Percentiles rank a stretch among this genome's conserved stretches.
phyloP scores from a whole-genome alignment of 1,140 invertebrate genomes.

The Pogonognathellus flavescens region DNA sequence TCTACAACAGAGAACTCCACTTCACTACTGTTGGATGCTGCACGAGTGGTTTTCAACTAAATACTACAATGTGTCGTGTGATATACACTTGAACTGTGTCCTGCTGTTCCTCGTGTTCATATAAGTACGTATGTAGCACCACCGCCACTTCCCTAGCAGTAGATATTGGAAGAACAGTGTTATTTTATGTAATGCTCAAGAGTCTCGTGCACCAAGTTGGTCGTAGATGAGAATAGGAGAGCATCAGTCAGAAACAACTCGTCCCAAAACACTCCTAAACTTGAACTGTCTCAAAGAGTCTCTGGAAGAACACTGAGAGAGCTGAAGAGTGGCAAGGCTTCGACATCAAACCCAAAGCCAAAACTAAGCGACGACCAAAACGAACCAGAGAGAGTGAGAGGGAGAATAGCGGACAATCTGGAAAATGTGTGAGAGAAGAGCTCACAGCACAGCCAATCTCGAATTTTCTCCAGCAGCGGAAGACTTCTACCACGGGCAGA shows the following conservation, averaged over 20 bases:
- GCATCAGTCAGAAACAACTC: conserved; percentile 51
- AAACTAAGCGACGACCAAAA: conserved; percentile 9
- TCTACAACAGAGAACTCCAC: too few species aligned
- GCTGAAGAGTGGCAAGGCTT: conserved; percentile 1
- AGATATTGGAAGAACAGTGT: conserved; percentile 3
- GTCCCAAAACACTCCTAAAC: conserved; percentile 52
- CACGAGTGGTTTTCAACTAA: conserved; percentile 17
- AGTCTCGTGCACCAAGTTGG: conserved; percentile 40
- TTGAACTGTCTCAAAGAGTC: conserved; percentile 38
- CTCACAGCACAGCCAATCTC: conserved; percentile 13
- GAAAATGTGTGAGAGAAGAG: neutral
- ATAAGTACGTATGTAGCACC: neutral
- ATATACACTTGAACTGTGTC: too few species aligned
- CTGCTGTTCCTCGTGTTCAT: neutral
- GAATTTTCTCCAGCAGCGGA: conserved; percentile 25
- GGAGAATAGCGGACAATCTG: conserved; percentile 40
- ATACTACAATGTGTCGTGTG: neutral
- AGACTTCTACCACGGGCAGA: neutral
- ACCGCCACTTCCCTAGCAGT: neutral
- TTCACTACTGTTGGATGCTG: neutral
- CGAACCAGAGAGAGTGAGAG: neutral
- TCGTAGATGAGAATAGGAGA: conserved; percentile 39
- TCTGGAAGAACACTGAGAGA: conserved; percentile 12
- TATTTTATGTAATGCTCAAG: conserved; percentile 37
- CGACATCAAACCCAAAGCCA: conserved; percentile 16